Percentiles rank a stretch among this genome's conserved stretches.
Evolutionary conservation across 2,113 vertebrate genomes (phyloP).

Genomic region (Eurystomus gularis): DNA sequence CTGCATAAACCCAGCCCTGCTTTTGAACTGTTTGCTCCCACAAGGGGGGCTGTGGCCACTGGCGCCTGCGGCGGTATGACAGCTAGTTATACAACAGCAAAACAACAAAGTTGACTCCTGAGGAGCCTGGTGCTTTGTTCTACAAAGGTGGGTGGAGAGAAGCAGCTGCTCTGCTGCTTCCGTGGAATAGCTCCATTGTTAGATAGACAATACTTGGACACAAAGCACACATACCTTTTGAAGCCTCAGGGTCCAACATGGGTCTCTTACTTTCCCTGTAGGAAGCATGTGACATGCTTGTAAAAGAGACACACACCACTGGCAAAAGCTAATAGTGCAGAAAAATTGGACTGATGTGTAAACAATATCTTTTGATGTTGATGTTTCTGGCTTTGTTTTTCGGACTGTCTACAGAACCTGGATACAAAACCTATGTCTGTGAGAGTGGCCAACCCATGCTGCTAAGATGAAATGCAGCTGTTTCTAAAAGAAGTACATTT

Average conservation of each 20-base stretch:
- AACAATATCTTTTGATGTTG: not conserved
- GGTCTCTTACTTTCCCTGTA: conserved; percentile 20
- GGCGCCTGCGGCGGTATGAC: conserved; percentile 21
- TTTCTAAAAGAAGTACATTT: not conserved
- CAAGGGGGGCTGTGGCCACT: not conserved
- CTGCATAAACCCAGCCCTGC: not conserved
- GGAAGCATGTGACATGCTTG: not conserved
- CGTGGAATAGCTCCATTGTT: conserved; percentile 44
- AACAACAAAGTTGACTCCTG: conserved; percentile 40
- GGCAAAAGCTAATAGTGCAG: not conserved
- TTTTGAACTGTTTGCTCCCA: not conserved
- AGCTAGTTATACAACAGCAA: conserved; percentile 19
- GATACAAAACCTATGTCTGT: not conserved
- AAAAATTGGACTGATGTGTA: not conserved
- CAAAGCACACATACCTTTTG: conserved; percentile 7
- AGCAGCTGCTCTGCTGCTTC: not conserved
- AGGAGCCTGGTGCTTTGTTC: conserved; percentile 51
- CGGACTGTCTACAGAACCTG: not conserved
- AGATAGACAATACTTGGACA: conserved; percentile 7
- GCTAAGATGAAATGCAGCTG: not conserved
- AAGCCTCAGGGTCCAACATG: not conserved
- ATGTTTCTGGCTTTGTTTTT: not conserved
- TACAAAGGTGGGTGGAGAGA: conserved; percentile 29
- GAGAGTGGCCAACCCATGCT: not conserved
- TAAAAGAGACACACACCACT: not conserved